Evolutionary conservation across 1,140 invertebrate genomes (phyloP).

Genomic region (Stratiolaelaps scimitus): DNA sequence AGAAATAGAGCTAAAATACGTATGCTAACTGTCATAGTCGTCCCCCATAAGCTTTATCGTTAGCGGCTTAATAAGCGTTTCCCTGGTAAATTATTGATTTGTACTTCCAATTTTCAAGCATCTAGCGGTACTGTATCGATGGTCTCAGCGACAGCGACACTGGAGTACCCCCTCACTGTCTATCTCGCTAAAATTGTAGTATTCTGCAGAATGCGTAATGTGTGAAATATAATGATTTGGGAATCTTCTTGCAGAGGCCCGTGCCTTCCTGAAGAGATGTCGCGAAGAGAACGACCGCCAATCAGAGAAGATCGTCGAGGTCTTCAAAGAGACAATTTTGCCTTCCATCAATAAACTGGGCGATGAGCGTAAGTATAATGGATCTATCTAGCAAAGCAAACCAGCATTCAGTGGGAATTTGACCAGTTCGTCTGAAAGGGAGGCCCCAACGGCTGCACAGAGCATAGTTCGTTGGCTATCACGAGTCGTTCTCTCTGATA

Average conservation of each 20-base stretch:
- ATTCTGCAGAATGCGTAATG: too few species aligned
- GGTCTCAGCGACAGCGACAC: too few species aligned
- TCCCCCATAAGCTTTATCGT: too few species aligned
- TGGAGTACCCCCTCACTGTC: too few species aligned
- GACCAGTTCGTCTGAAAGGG: neutral
- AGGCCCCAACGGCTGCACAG: neutral
- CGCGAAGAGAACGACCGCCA: conserved; percentile 78
- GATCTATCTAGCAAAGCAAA: conserved; percentile 5
- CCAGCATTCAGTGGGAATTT: neutral
- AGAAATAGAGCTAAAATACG: too few species aligned
- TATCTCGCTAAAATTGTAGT: too few species aligned
- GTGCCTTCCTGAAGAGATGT: conserved; percentile 68
- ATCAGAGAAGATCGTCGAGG: conserved; percentile 70
- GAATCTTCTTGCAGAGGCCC: conserved; percentile 52
- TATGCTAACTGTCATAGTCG: too few species aligned
- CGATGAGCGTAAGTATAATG: conserved; percentile 64
- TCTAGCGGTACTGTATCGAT: too few species aligned
- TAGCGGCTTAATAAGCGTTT: too few species aligned
- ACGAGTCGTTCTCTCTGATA: neutral
- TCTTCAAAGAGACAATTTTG: conserved; percentile 68
- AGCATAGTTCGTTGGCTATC: neutral
- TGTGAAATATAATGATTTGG: neutral
- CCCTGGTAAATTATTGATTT: too few species aligned
- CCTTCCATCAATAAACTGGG: conserved; percentile 63
- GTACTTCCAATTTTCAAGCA: too few species aligned